Percentiles rank a stretch among this genome's conserved stretches.
Conservation (phyloP, 2,113 vertebrate species). For the Oostethus manadensis region DNA sequence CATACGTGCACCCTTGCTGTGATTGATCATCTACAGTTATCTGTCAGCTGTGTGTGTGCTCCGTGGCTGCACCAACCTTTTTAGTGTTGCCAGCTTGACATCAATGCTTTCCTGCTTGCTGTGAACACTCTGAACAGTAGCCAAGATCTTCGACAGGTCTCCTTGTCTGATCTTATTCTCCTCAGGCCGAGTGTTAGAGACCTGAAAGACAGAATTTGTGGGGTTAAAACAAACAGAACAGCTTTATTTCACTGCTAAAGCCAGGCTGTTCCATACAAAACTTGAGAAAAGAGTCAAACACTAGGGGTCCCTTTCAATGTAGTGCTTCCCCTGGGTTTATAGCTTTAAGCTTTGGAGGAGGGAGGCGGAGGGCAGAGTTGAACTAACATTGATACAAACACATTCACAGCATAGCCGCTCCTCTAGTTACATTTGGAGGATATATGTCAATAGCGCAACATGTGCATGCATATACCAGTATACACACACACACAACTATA, state of each 20-base stretch:
- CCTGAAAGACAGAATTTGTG: slow-evolving; percentile 60
- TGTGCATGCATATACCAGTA: too few species aligned
- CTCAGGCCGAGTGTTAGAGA: slow-evolving; percentile 86
- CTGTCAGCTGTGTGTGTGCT: too few species aligned
- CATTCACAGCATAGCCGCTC: background rate
- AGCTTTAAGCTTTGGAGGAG: too few species aligned
- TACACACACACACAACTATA: too few species aligned
- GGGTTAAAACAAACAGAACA: background rate
- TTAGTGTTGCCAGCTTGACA: slow-evolving; percentile 80
- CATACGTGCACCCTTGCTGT: too few species aligned
- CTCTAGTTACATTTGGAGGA: background rate
- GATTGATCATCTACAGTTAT: too few species aligned
- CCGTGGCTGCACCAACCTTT: slow-evolving; percentile 73
- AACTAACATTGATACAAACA: background rate
- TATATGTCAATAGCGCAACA: too few species aligned
- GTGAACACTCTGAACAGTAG: slow-evolving; percentile 86
- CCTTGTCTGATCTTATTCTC: slow-evolving; percentile 88
- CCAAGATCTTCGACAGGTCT: slow-evolving; percentile 87
- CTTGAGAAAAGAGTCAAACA: too few species aligned
- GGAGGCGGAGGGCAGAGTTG: background rate
- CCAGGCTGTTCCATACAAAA: too few species aligned
- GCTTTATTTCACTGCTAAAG: background rate
- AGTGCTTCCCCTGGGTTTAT: too few species aligned
- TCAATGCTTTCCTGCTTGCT: slow-evolving; percentile 89
- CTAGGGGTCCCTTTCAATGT: too few species aligned